These are phyloP conservation scores for Anthrax anthrax DNA, from an alignment of 2,888 invertebrate species.

Conservation along the genomic window DNA sequence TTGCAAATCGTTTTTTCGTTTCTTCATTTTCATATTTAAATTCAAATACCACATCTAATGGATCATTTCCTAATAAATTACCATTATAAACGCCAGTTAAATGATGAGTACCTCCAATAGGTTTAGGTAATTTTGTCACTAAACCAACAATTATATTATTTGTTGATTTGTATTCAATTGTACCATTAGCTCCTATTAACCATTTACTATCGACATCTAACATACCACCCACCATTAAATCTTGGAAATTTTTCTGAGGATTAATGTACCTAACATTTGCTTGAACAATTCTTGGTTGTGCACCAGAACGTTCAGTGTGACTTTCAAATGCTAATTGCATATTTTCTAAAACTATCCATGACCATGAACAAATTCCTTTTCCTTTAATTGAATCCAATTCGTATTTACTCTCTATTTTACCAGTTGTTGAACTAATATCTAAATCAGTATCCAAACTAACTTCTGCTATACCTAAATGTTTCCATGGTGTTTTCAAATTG, in stretches of 20 bases:
- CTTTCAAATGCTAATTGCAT: conserved; percentile 37
- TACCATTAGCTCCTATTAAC: conserved; percentile 40
- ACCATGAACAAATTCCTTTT: conserved; percentile 37
- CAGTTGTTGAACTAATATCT: conserved; percentile 19
- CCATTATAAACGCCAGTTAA: conserved; percentile 30
- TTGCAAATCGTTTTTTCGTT: conserved; percentile 37
- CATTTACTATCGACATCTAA: conserved; percentile 42
- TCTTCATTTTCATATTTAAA: conserved; percentile 37
- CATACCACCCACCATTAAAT: conserved; percentile 39
- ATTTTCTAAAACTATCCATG: conserved; percentile 38
- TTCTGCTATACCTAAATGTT: conserved; percentile 26
- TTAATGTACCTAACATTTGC: conserved; percentile 39
- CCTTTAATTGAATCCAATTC: conserved; percentile 35
- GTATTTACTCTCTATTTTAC: conserved; percentile 29
- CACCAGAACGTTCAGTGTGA: conserved; percentile 28
- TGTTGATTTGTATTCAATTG: conserved; percentile 21
- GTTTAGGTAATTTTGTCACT: conserved; percentile 39
- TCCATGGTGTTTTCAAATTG: conserved; percentile 29
- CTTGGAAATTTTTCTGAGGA: conserved; percentile 37
- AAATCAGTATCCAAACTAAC: conserved; percentile 23
- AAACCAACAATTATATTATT: conserved; percentile 35
- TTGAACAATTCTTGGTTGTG: conserved; percentile 33
- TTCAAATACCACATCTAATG: conserved; percentile 34
- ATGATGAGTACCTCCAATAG: conserved; percentile 41
- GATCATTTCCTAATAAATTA: conserved; percentile 21